Evolutionary conservation across 2,888 invertebrate genomes (phyloP), one percentile per base, ranked within the genome.

Genomic region (Corythucha ciliata): DNA sequence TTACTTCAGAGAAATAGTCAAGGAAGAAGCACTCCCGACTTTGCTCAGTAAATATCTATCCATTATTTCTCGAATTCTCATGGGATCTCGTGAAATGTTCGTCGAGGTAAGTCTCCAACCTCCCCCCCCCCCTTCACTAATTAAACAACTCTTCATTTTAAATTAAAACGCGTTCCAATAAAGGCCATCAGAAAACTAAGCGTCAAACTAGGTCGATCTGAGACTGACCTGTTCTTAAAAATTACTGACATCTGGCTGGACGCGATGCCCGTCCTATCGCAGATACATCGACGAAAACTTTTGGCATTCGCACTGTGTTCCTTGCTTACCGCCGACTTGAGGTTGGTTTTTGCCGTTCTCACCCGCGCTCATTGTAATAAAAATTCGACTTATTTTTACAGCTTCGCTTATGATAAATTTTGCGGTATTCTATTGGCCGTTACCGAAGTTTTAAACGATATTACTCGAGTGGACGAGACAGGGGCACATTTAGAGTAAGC

Each of bases 241-340:
- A 73, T 92, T 25, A 68, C 90, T 41, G 79, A 81, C 58, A 77
- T 81, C 1, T 91, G 89, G 86, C 75, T 87, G 6, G 77, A 78
- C 57, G 82, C 80, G 67, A 83, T 90, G 79, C 78, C 82, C 32
- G 70, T 80, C 47, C 80, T 89, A 3, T 78, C 83, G 0, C 84
- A 86, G 59, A 75, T 80, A 7, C 87, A 89, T 63, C 77, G 84
- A 67, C 78, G 84, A 63, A 94, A 94, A 68, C 73, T 93, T 25
- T 76, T 88, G 58, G 83, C 83, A 69, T 68, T 77, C 67, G 75
- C 72, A 10, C 62, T 74, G 27, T 65, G 70, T 8, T 71, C 72
- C 45, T 60, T 67, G 49, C 63, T 68, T 45, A 64, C 61, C 48
- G 63, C 58, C 48, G 64, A 61, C 57, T 64, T 59, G 51, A 62